phyloP scores from a whole-genome alignment of 2,888 invertebrate species.

The Drosophila monieri region DNA sequence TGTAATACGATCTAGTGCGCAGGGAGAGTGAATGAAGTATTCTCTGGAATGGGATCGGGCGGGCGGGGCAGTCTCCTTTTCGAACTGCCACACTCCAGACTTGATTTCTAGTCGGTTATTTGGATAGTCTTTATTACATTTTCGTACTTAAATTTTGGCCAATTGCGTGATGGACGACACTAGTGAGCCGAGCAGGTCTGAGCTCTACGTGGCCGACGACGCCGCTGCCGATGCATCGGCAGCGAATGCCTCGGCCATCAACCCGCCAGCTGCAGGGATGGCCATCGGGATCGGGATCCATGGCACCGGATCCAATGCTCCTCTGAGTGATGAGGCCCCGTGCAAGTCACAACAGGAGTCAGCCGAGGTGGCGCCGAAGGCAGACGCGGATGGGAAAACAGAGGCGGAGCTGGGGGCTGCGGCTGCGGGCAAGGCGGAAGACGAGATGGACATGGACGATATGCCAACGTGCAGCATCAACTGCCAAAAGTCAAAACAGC shows the following conservation, averaged over 20 bases:
- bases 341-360: too few relatives aligned
- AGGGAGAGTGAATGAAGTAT: not conserved
- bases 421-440: not conserved
- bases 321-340: too few relatives aligned
- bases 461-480: conserved; percentile 46
- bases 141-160: not conserved
- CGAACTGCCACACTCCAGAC: not conserved
- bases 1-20: not conserved
- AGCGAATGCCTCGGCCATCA: not conserved
- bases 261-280: not conserved
- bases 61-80: not conserved
- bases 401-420: not conserved
- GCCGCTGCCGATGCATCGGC: too few relatives aligned
- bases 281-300: not conserved
- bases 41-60: not conserved
- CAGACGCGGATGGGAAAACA: too few relatives aligned
- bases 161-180: not conserved
- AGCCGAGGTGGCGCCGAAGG: too few relatives aligned
- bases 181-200: not conserved
- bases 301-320: too few relatives aligned
- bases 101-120: not conserved
- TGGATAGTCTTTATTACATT: not conserved
- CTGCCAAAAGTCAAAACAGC: conserved; percentile 85
- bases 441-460: conserved; percentile 26
- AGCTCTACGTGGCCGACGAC: not conserved